A percentile compares a stretch with the other conserved stretches of the same genome.
phyloP scores from a whole-genome alignment of 2,797 vertebrate genomes.

The Mareca strepera region DNA sequence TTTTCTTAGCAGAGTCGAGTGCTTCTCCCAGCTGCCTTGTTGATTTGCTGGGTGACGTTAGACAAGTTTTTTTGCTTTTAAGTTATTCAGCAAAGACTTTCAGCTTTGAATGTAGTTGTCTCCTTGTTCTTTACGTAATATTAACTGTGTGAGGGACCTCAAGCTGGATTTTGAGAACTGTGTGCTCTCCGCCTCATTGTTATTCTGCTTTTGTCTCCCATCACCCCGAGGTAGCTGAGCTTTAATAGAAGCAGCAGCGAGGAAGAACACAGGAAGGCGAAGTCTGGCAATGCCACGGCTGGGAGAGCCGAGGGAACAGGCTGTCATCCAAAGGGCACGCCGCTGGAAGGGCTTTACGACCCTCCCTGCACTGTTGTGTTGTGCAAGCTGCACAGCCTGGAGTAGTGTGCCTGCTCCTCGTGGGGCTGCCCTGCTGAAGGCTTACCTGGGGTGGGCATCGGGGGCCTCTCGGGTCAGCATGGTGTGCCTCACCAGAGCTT shows the following conservation, averaged over 20 bases:
- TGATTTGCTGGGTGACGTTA: background rate
- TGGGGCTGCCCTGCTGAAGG: background rate
- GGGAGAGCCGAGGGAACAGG: background rate
- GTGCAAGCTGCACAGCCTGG: fast-evolving
- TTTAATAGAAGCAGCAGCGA: background rate
- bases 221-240: background rate
- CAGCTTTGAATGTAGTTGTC: background rate
- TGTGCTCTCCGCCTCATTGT: background rate
- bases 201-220: background rate
- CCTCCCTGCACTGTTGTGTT: fast-evolving
- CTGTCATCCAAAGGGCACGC: background rate
- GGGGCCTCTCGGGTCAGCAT: fast-evolving
- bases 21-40: background rate
- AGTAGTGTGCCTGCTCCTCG: background rate
- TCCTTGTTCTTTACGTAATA: background rate
- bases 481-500: fast-evolving
- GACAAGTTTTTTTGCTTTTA: background rate
- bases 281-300: background rate
- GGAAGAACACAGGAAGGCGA: background rate
- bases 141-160: background rate
- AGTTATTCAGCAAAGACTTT: background rate
- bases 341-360: fast-evolving
- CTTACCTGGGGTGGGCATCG: fast-evolving
- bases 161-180: background rate
- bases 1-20: background rate